Evolutionary conservation across 1,140 invertebrate genomes (phyloP).

Genomic region (Telenomus remus): DNA sequence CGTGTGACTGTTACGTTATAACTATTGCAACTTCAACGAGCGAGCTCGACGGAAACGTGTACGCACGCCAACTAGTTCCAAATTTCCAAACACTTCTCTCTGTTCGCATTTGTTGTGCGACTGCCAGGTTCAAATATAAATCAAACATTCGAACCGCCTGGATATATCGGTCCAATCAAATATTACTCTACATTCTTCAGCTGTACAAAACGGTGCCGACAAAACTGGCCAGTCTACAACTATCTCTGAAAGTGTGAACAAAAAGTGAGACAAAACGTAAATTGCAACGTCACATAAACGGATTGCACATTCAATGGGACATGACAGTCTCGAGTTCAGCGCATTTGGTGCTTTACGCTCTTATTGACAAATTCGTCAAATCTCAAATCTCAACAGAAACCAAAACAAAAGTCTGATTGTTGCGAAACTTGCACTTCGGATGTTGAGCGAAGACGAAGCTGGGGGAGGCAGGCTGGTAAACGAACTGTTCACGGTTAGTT

Average conservation of each 20-base stretch:
- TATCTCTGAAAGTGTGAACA: too few species aligned
- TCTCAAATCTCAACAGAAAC: slow-evolving; percentile 29
- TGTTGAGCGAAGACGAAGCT: slow-evolving; percentile 20
- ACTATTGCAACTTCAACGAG: slow-evolving; percentile 31
- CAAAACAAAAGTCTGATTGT: slow-evolving; percentile 13
- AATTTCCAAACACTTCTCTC: slow-evolving; percentile 12
- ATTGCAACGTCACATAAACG: slow-evolving; percentile 5
- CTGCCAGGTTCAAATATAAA: too few species aligned
- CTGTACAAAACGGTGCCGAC: too few species aligned
- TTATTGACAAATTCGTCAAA: slow-evolving; percentile 43
- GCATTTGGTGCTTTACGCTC: slow-evolving; percentile 20
- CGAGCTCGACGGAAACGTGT: slow-evolving; percentile 20
- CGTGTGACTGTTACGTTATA: slow-evolving; percentile 31
- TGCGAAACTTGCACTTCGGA: slow-evolving; percentile 37
- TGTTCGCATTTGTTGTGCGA: background rate
- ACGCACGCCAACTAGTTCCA: slow-evolving; percentile 4
- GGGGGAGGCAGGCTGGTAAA: slow-evolving; percentile 27
- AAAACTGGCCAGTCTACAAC: too few species aligned
- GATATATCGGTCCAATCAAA: too few species aligned
- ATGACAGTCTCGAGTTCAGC: slow-evolving; percentile 10
- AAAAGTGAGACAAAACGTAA: background rate
- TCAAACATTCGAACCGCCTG: too few species aligned
- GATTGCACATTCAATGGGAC: background rate
- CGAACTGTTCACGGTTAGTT: slow-evolving; percentile 52
- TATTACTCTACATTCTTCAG: too few species aligned